Evolutionary conservation across 2,797 vertebrate species (phyloP).

Genomic region (Steatocranus sp.): DNA sequence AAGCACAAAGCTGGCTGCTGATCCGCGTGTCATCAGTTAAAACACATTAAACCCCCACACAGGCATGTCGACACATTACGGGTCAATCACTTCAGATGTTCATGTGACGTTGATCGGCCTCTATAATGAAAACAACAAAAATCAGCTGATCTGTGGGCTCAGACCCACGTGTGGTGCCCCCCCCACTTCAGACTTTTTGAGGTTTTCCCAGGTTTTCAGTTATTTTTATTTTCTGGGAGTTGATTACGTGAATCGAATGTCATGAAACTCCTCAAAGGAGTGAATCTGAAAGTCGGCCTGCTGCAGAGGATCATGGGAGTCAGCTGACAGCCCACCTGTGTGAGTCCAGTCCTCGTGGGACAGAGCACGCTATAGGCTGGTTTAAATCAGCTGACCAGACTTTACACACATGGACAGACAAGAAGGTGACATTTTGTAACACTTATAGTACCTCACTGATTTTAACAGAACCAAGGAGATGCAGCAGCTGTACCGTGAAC

Average conservation of each 20-base stretch:
- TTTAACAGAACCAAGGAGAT: neutral
- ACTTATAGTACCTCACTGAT: neutral
- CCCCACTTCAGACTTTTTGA: neutral
- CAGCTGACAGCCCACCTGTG: neutral
- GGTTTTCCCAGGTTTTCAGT: neutral
- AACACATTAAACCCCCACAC: neutral
- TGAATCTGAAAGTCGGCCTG: neutral
- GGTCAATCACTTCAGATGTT: neutral
- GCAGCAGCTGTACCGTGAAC: neutral
- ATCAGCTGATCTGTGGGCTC: neutral
- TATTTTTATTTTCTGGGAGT: neutral
- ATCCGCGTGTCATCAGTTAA: neutral
- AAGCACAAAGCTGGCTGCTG: neutral
- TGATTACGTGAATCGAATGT: neutral
- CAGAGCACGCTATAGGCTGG: neutral
- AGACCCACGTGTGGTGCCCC: neutral
- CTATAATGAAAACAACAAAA: neutral
- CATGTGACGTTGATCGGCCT: neutral
- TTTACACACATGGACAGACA: neutral
- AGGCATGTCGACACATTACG: neutral
- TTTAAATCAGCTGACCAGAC: neutral
- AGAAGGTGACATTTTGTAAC: neutral
- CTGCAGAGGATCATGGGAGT: neutral
- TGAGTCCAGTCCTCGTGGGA: neutral
- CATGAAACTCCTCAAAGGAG: neutral